These are phyloP conservation scores for Serripes groenlandicus DNA, from an alignment of 2,888 invertebrate species.

Conservation along the genomic window DNA sequence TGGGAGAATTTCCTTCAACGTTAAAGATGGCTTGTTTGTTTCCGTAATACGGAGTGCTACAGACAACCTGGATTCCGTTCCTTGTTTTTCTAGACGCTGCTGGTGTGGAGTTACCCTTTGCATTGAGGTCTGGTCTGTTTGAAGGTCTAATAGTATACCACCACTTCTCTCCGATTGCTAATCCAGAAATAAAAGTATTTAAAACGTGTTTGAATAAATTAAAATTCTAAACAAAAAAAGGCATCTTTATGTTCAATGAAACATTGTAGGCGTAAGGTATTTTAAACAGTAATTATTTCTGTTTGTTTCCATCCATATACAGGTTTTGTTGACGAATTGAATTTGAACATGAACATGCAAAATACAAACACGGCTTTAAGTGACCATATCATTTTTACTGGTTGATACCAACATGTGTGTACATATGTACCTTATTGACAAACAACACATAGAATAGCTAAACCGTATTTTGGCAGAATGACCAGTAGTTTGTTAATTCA, in stretches of 20 bases:
- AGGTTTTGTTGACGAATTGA: not conserved
- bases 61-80: not conserved
- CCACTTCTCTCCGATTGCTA: not conserved
- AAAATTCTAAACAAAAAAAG: not conserved
- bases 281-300: not conserved
- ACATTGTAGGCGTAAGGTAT: not conserved
- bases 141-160: not conserved
- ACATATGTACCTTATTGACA: too few relatives aligned
- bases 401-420: too few relatives aligned
- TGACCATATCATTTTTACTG: too few relatives aligned
- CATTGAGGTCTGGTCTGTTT: not conserved
- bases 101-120: not conserved
- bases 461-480: too few relatives aligned
- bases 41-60: constrained; percentile 6
- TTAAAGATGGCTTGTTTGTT: constrained; percentile 6
- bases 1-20: not conserved
- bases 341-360: not conserved
- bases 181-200: not conserved
- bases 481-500: too few relatives aligned
- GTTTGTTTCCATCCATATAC: not conserved
- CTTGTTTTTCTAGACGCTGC: not conserved
- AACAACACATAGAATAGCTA: too few relatives aligned
- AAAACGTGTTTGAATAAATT: not conserved
- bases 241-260: not conserved
- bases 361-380: too few relatives aligned